Percentiles rank a stretch among this genome's conserved stretches.
Conservation (phyloP, 2,113 vertebrate species). For the Pseudolaguvia tuberculata region DNA sequence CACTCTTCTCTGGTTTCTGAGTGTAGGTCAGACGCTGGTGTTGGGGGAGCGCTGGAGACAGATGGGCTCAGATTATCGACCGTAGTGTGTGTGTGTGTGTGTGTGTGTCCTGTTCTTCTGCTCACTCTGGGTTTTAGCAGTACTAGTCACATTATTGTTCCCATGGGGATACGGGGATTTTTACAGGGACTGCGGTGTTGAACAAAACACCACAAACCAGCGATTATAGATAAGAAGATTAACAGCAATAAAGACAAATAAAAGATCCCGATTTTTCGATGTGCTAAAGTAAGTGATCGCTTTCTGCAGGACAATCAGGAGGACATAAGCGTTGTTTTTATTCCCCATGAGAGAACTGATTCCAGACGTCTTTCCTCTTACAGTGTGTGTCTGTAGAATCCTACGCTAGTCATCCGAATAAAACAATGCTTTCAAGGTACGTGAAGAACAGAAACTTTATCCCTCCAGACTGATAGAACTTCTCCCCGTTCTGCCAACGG, state of each 20-base stretch:
- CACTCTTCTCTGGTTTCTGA: slow-evolving; percentile 19
- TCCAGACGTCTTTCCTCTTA: neutral
- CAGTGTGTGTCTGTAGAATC: neutral
- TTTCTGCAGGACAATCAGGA: neutral
- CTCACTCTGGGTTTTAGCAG: slow-evolving; percentile 7
- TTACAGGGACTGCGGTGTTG: neutral
- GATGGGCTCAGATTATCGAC: slow-evolving; percentile 13
- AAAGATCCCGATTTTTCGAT: neutral
- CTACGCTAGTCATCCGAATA: neutral
- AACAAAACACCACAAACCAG: slow-evolving; percentile 34
- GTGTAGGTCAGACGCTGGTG: slow-evolving; percentile 22
- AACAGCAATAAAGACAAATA: slow-evolving; percentile 1
- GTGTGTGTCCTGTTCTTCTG: slow-evolving; percentile 24
- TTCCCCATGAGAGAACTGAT: neutral
- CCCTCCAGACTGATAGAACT: neutral
- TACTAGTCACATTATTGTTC: slow-evolving; percentile 11
- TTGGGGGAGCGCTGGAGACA: slow-evolving; percentile 3
- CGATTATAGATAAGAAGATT: slow-evolving; percentile 11
- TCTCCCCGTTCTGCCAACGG: neutral
- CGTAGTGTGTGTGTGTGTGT: slow-evolving; percentile 27
- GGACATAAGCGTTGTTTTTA: neutral
- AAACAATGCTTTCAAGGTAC: neutral
- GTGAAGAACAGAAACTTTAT: neutral
- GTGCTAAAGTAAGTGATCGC: neutral
- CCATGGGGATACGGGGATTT: slow-evolving; percentile 7